A percentile compares a stretch with the other conserved stretches of the same genome.
phyloP scores from a whole-genome alignment of 2,888 invertebrate species.

The Apomyelois bistriatella region DNA sequence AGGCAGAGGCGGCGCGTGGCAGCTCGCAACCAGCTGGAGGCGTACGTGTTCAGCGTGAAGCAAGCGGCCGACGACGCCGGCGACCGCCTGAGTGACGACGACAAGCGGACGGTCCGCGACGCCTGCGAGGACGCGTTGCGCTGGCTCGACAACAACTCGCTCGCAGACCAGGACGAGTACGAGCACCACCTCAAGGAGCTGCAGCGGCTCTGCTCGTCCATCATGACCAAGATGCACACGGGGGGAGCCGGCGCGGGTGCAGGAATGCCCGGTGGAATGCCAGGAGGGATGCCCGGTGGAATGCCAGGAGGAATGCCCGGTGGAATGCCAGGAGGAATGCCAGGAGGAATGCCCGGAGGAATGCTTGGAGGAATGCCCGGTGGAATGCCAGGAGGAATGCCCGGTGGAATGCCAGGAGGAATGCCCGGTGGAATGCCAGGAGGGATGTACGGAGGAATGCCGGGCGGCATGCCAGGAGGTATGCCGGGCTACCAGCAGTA shows the following conservation, averaged over 20 bases:
- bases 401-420: constrained; percentile 1
- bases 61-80: constrained; percentile 56
- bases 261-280: constrained; percentile 14
- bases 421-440: neutral
- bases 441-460: neutral
- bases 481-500: constrained; percentile 1
- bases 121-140: constrained; percentile 75
- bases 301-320: constrained; percentile 4
- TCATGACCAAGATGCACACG: constrained; percentile 60
- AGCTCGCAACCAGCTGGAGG: constrained; percentile 81
- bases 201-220: constrained; percentile 67
- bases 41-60: constrained; percentile 82
- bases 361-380: constrained; percentile 1
- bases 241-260: constrained; percentile 6
- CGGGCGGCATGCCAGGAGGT: neutral
- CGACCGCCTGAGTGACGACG: constrained; percentile 24
- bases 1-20: constrained; percentile 80
- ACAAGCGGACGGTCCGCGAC: neutral
- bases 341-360: constrained; percentile 15
- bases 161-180: constrained; percentile 79
- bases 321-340: constrained; percentile 9
- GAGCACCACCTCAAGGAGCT: constrained; percentile 76
- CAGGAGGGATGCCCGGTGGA: constrained; percentile 12
- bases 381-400: no score
- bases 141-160: constrained; percentile 83